Evolutionary conservation across 2,113 vertebrate genomes (phyloP), one percentile per base, ranked within the genome.

Genomic region (Phyllostomus hastatus): DNA sequence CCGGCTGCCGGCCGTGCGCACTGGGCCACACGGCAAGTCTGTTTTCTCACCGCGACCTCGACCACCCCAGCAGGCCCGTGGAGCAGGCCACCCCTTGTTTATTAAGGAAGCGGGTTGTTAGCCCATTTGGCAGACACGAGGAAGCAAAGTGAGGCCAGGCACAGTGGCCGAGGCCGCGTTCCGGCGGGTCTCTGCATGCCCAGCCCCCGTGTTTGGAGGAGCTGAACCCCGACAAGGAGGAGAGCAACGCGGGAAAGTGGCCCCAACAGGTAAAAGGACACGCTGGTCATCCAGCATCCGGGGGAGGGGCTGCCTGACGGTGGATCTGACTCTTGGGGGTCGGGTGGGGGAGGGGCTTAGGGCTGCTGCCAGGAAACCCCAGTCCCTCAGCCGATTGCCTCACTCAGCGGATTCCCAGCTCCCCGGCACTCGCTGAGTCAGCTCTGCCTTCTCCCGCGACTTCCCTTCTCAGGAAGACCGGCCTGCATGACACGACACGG

Each of bases 141-240:
- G 57, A 75, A 64, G 61, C 73, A 43, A 43, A 43, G 43, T 38
- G 61, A 54, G 69, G 81, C 24, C 33, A 33, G 35, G 26, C 70
- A 28, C 3, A 2, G n/a, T 80, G 64, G n/a, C 69, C 59, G 43
- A 17, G 33, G 22, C 24, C 38, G 57, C 9, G 33, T 35, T 75
- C 75, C 24, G n/a, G 7, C 22, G 31, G 28, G 41, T 43, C 59
- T 92, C 69, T 43, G 28, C 11, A 28, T 6, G 69, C 50, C 38
- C 57, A 66, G 84, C 11, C 31, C 35, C 41, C 26, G 20, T 28
- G 95, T 57, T 82, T 19, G 67, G 86, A 90, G 54, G 19, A 91
- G 78, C 1, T 75, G 17, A 12, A 3, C 38, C 19, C 19, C 48
- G 14, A 88, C 76, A 46, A 81, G 35, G 59, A 86, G 50, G 43